Evolutionary conservation across 2,888 invertebrate genomes (phyloP).

Genomic region (Galerucella pusilla): DNA sequence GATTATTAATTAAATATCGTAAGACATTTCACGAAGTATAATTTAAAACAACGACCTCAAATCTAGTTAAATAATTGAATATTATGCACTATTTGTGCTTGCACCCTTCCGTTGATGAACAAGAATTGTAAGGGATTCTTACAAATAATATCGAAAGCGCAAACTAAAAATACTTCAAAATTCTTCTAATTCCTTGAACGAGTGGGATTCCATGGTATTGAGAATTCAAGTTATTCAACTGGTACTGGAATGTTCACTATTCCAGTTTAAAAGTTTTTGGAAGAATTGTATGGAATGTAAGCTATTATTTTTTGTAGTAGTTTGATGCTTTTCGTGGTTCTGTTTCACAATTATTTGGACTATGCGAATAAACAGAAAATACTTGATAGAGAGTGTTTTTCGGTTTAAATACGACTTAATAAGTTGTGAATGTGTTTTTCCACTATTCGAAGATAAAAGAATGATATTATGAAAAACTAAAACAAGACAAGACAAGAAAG

Average conservation of each 20-base stretch:
- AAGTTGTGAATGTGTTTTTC: too few relatives aligned
- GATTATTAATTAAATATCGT: too few relatives aligned
- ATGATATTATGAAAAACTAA: too few relatives aligned
- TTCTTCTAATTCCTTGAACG: background rate
- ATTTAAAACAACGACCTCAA: too few relatives aligned
- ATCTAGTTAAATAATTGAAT: too few relatives aligned
- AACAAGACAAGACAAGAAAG: too few relatives aligned
- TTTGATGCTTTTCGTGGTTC: background rate
- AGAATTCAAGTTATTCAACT: background rate
- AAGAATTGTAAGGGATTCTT: background rate
- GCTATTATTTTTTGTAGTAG: background rate
- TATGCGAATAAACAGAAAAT: too few relatives aligned
- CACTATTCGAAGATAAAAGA: too few relatives aligned
- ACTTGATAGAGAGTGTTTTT: too few relatives aligned
- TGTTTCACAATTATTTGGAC: background rate
- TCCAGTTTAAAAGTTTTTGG: background rate
- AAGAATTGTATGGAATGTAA: background rate
- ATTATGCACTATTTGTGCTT: background rate
- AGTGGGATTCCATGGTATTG: background rate
- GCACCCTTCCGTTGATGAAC: background rate
- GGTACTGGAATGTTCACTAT: background rate
- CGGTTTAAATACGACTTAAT: too few relatives aligned
- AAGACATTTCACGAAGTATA: too few relatives aligned
- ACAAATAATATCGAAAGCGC: background rate
- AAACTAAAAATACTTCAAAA: background rate